These are phyloP conservation scores for Clitarchus hookeri DNA, from an alignment of 2,888 invertebrate species.

Conservation along the genomic window DNA sequence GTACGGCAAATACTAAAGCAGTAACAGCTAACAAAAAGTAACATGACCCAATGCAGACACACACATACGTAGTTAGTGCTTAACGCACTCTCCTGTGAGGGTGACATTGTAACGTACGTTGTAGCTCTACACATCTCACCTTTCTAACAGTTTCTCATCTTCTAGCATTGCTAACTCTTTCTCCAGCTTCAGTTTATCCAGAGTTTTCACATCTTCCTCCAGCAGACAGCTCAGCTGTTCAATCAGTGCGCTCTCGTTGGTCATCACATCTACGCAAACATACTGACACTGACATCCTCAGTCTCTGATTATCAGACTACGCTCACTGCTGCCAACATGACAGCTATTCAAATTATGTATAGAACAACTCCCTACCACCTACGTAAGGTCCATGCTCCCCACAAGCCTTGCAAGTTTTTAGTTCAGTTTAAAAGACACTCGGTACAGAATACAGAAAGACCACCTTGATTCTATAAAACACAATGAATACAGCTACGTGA, in stretches of 20 bases:
- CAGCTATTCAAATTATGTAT: too few species aligned
- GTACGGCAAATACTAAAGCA: too few species aligned
- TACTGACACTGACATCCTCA: not conserved
- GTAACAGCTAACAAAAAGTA: not conserved
- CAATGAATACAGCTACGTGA: not conserved
- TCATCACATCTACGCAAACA: not conserved
- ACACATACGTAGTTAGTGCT: not conserved
- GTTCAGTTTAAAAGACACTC: not conserved
- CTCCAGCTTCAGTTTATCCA: not conserved
- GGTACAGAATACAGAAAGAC: too few species aligned
- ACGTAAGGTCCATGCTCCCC: not conserved
- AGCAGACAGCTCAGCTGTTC: not conserved
- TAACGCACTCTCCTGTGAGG: not conserved
- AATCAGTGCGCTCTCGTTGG: not conserved
- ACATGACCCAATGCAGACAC: not conserved
- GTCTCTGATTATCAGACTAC: not conserved
- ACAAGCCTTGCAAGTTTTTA: too few species aligned
- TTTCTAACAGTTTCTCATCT: not conserved
- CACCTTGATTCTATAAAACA: not conserved
- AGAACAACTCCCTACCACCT: not conserved
- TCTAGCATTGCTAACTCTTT: not conserved
- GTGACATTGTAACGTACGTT: too few species aligned
- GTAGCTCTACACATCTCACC: not conserved
- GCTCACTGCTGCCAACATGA: too few species aligned
- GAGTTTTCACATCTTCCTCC: not conserved